A percentile compares a stretch with the other conserved stretches of the same genome.
Evolutionary conservation across 2,797 vertebrate species (phyloP).

Genomic region (Clarias fuscus): DNA sequence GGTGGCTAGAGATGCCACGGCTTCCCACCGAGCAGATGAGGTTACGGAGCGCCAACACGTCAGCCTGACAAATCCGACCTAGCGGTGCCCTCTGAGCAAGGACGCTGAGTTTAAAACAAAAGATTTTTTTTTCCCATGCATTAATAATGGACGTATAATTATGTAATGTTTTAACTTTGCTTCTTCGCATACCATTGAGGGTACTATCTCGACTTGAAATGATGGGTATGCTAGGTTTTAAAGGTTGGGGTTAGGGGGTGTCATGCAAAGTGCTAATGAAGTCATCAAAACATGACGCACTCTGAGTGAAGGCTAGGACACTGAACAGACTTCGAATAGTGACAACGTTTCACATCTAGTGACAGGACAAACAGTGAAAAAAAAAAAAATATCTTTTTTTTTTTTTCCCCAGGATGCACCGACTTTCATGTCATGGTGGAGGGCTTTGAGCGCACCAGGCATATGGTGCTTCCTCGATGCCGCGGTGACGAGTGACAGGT

Average conservation of each 20-base stretch:
- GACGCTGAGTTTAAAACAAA: constrained; percentile 60
- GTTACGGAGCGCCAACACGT: constrained; percentile 68
- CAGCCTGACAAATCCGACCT: constrained; percentile 65
- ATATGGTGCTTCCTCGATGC: constrained; percentile 83
- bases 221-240: neutral
- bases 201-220: neutral
- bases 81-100: constrained; percentile 67
- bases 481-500: constrained; percentile 84
- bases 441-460: constrained; percentile 73
- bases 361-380: constrained; percentile 36
- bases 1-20: constrained; percentile 73
- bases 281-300: neutral
- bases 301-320: constrained; percentile 37
- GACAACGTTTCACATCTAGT: constrained; percentile 65
- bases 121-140: neutral
- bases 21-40: constrained; percentile 75
- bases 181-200: neutral
- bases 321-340: constrained; percentile 74
- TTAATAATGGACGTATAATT: neutral
- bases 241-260: neutral
- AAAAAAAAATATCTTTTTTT: neutral
- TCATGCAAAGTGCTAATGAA: neutral
- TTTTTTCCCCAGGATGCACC: constrained; percentile 26
- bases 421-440: constrained; percentile 72
- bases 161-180: neutral